These are phyloP conservation scores for Carposina sasakii DNA, from an alignment of 1,140 invertebrate species.

Conservation along the genomic window DNA sequence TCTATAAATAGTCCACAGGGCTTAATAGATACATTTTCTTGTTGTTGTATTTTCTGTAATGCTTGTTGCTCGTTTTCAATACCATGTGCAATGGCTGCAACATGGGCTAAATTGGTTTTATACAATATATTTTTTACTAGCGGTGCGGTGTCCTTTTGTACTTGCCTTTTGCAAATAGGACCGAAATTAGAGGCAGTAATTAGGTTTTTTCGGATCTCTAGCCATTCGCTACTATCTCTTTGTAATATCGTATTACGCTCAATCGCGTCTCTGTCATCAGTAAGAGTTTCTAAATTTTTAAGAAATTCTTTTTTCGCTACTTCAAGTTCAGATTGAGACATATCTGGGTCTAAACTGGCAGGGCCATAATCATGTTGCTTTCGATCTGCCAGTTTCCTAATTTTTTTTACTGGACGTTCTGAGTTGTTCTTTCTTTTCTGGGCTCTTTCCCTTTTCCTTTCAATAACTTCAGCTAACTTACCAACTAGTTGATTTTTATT, in stretches of 20 bases:
- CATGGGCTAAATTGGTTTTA: slow-evolving; percentile 3
- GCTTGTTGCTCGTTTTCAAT: slow-evolving; percentile 12
- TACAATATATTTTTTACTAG: slow-evolving; percentile 17
- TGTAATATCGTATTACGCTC: slow-evolving; percentile 33
- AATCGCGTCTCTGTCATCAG: slow-evolving; percentile 17
- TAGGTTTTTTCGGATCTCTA: slow-evolving; percentile 25
- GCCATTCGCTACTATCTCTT: slow-evolving; percentile 30
- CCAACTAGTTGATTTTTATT: too few relatives aligned
- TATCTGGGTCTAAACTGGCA: too few relatives aligned
- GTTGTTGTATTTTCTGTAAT: slow-evolving; percentile 4
- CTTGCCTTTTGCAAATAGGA: slow-evolving; percentile 12
- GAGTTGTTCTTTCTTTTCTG: too few relatives aligned
- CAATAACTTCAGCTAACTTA: too few relatives aligned
- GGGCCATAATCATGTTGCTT: too few relatives aligned
- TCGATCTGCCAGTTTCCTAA: too few relatives aligned
- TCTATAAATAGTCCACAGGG: slow-evolving; percentile 19
- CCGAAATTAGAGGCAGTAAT: slow-evolving; percentile 40
- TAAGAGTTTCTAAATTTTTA: slow-evolving; percentile 18
- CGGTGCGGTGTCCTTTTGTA: slow-evolving; percentile 1
- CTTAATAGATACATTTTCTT: slow-evolving; percentile 12
- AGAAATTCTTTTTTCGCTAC: too few relatives aligned
- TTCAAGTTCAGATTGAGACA: too few relatives aligned
- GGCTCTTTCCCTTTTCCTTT: too few relatives aligned
- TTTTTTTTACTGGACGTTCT: too few relatives aligned
- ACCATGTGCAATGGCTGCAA: slow-evolving; percentile 13